Evolutionary conservation across 2,888 invertebrate genomes (phyloP).

Genomic region (Cotesia congregata): DNA sequence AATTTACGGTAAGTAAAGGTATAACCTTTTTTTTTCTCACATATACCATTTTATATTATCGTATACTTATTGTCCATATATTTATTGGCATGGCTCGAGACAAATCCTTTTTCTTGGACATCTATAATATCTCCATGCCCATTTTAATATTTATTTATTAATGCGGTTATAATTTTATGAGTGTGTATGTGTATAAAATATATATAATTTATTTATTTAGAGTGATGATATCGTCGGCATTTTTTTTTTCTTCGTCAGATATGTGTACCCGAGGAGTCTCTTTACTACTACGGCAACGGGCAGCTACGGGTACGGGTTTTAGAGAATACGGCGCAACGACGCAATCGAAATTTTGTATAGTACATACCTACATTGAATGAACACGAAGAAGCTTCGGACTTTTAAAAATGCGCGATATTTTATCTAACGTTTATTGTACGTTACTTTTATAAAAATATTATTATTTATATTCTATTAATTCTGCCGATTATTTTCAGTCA

Average conservation of each 20-base stretch:
- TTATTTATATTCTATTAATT: not conserved
- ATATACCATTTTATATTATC: not conserved
- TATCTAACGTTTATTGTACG: not conserved
- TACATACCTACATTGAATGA: conserved; percentile 5
- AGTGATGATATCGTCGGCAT: not conserved
- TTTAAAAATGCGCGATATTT: conserved; percentile 37
- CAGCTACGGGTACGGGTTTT: conserved; percentile 7
- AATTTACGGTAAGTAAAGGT: not conserved
- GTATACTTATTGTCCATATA: not conserved
- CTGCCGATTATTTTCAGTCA: not conserved
- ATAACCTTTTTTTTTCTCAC: not conserved
- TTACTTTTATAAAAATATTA: not conserved
- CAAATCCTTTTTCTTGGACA: too few species aligned
- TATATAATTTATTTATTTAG: conserved; percentile 53
- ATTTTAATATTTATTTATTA: not conserved
- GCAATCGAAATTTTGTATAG: conserved; percentile 39
- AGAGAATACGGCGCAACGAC: conserved; percentile 40
- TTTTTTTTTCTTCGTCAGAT: not conserved
- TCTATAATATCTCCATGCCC: not conserved
- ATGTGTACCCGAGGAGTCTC: not conserved
- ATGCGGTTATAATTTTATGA: not conserved
- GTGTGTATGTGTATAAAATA: conserved; percentile 53
- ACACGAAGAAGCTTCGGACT: conserved; percentile 7
- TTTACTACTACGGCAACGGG: not conserved
- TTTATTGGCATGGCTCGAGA: not conserved